phyloP scores from a whole-genome alignment of 2,888 invertebrate genomes.

The Sarcophaga variegata region DNA sequence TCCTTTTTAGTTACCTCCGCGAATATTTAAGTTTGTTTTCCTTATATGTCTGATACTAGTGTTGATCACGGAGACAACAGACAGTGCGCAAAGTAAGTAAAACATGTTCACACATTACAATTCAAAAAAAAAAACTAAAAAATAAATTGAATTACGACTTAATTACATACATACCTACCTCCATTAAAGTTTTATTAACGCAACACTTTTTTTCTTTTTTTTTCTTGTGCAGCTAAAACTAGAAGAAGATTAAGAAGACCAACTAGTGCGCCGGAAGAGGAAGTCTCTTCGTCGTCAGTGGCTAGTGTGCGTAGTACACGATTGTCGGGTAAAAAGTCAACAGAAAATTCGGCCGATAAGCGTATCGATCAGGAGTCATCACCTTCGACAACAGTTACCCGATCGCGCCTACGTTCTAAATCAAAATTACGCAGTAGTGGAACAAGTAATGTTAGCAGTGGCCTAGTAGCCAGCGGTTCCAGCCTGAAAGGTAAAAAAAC shows the following conservation, averaged over 20 bases:
- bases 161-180: no score
- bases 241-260: slow-evolving; percentile 80
- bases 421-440: slow-evolving; percentile 83
- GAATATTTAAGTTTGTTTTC: slow-evolving; percentile 84
- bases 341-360: slow-evolving; percentile 73
- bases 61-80: slow-evolving; percentile 83
- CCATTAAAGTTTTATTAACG: no score
- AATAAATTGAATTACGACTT: no score
- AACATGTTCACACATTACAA: slow-evolving; percentile 4
- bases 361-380: slow-evolving; percentile 85
- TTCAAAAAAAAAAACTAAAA: background rate
- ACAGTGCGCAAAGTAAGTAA: slow-evolving; percentile 84
- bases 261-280: slow-evolving; percentile 75
- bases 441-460: slow-evolving; percentile 83
- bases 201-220: background rate
- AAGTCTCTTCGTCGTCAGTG: slow-evolving; percentile 71
- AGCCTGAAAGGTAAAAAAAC: slow-evolving; percentile 84
- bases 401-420: slow-evolving; percentile 86
- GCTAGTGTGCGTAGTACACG: slow-evolving; percentile 82
- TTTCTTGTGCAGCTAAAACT: slow-evolving; percentile 77
- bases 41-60: slow-evolving; percentile 84
- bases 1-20: slow-evolving; percentile 85
- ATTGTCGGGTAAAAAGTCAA: slow-evolving; percentile 82
- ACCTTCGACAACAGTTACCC: slow-evolving; percentile 82
- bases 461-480: slow-evolving; percentile 84